Evolutionary conservation across 1,140 invertebrate genomes (phyloP), one percentile per base, ranked within the genome.

Genomic region (Cyphomyrmex costatus): DNA sequence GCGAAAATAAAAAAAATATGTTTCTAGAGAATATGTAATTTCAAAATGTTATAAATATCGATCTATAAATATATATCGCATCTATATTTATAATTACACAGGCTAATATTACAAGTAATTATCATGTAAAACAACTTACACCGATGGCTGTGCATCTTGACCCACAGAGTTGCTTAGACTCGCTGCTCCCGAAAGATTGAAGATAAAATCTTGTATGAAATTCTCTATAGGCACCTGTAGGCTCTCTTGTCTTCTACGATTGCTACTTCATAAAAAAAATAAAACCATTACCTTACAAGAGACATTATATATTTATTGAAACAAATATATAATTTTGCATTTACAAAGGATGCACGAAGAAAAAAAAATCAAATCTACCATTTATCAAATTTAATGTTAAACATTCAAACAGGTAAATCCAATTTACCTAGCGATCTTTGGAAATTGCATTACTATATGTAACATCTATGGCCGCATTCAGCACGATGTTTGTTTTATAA

Each of bases 171-270:
- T 91, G 85, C 92, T 91, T 42, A 93, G 78, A 83, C 92, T 91
- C 7, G 79, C 56, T 65, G 92, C 88, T 66, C 94, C 94, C 24
- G 95, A 93, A 65, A 96, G 92, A 94, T 96, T 96, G 21, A 96
- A 92, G 74, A 96, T 94, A 80, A 97, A 95, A 86, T 96, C 96
- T 83, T 96, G 96, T 79, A 96, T 94, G 86, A 96, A 91, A 92
- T 95, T 95, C 86, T 96, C 96, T 88, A 96, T 93, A 73, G 91
- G 88, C 60, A 71, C 30, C 14, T 42, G 79, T 71, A 83, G 36
- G 5, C 24, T 83, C 56, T 79, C 88, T 82, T 87, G 86, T 74
- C 78, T 84, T 76, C 86, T 87, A 74, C 85, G 86, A 66, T 53
- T 78, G 30, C 89, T 91, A 53, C 16, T 65, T n/a, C 12, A 60